Evolutionary conservation across 2,113 vertebrate genomes (phyloP).

Genomic region (Empidonax alnorum): DNA sequence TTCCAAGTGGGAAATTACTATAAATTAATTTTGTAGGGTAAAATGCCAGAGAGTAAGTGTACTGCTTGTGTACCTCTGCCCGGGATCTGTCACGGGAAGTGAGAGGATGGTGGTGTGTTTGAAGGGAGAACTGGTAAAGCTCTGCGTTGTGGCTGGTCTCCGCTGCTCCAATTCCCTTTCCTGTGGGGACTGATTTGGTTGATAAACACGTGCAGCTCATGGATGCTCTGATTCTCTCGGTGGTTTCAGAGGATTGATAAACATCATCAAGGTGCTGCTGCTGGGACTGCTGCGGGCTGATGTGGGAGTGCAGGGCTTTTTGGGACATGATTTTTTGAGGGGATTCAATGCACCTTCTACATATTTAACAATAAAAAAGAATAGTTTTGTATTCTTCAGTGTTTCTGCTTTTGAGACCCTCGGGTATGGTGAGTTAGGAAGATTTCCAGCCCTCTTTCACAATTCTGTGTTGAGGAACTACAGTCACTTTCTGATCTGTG

Average conservation of each 20-base stretch:
- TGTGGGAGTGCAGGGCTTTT: neutral
- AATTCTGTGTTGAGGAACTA: neutral
- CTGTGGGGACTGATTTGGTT: neutral
- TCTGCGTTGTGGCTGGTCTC: neutral
- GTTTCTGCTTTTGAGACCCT: neutral
- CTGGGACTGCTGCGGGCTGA: neutral
- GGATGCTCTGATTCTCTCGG: neutral
- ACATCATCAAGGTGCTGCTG: neutral
- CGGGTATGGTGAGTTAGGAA: neutral
- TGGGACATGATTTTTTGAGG: neutral
- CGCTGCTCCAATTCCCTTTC: neutral
- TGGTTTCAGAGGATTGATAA: neutral
- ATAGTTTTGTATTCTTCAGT: neutral
- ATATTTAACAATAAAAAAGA: neutral
- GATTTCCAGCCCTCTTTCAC: neutral
- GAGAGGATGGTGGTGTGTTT: neutral
- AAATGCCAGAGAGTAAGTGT: neutral
- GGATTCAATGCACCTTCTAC: neutral
- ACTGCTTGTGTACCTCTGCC: neutral
- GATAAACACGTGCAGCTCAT: accelerated
- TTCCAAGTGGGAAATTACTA: neutral
- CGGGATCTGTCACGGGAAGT: accelerated
- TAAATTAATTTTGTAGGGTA: neutral
- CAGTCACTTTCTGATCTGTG: neutral
- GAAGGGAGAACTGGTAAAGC: neutral